These are phyloP conservation scores for Trichonephila inaurata DNA, from an alignment of 1,140 invertebrate genomes.

Conservation along the genomic window DNA sequence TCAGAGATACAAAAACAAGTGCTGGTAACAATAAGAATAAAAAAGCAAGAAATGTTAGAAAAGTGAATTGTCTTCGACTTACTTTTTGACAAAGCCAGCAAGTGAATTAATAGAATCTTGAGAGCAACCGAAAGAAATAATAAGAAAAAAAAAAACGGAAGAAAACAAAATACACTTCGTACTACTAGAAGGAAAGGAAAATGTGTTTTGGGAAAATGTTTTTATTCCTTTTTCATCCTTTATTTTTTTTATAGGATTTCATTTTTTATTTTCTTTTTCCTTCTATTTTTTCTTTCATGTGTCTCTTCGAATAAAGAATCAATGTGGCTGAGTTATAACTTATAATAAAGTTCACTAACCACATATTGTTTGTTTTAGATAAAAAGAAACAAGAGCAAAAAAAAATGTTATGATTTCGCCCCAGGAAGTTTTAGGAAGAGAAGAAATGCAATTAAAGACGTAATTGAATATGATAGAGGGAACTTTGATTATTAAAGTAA, in stretches of 20 bases:
- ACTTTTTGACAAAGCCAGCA: constrained; percentile 54
- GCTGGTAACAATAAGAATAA: background rate
- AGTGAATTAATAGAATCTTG: constrained; percentile 74
- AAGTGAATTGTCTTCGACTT: constrained; percentile 62
- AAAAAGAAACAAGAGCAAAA: background rate
- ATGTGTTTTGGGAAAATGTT: constrained; percentile 29
- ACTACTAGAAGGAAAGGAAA: background rate
- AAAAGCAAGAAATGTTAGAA: constrained; percentile 43
- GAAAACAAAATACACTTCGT: constrained; percentile 17
- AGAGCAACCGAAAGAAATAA: constrained; percentile 22
- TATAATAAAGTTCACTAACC: constrained; percentile 38
- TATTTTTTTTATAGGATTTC: background rate
- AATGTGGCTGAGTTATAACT: constrained; percentile 23
- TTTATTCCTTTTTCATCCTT: background rate
- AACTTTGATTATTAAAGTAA: constrained; percentile 3
- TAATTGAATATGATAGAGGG: constrained; percentile 8
- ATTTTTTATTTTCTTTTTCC: background rate
- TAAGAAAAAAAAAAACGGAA: background rate
- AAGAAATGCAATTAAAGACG: constrained; percentile 8
- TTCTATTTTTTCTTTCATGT: background rate
- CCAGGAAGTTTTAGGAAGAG: background rate
- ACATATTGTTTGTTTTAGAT: constrained; percentile 38
- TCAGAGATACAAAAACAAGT: background rate
- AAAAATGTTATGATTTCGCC: background rate
- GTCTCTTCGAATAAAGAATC: constrained; percentile 25